Base-by-base conservation (phyloP, 2,113 vertebrate species). In the Coracopsis vasa region DNA sequence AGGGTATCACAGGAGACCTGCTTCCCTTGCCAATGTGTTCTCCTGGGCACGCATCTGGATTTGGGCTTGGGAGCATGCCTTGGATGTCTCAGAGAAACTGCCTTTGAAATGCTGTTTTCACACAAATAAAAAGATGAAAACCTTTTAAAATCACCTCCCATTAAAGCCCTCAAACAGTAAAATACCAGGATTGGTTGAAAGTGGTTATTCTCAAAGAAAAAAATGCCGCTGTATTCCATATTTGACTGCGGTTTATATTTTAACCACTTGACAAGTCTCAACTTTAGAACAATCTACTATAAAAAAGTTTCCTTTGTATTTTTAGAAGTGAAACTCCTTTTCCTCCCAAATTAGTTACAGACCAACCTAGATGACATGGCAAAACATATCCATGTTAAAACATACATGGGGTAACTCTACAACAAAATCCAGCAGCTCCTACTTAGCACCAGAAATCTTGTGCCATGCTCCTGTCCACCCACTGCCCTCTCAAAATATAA, bases 1-100 rank as follows among this genome's bases (percentile, higher is more conserved):
- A 56, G 51, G 47, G 27, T 45, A 24, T 3, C 1, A 1, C 19
- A 21, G 27, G 37, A 73, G 50, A 45, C 15, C 25, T 50, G 14
- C 25, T 20, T 58, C 23, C 23, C 39, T 61, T 3, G n/a, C 0
- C 39, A 3, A 1, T 0, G 19, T 28, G 44, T n/a, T 27, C 33
- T 29, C 78, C 61, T 23, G 23, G 41, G 48, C 41, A 47, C 0
- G 4, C 58, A 33, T 21, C 45, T 39, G 82, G 8, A n/a, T 41
- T 12, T 39, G 75, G 42, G n/a, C 35, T 81, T 64, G 10, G 17
- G 37, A 91, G 21, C 1, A 0, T 0, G 7, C 66, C 15, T 53
- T 54, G 35, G 53, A 31, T 16, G 8, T 33, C 35, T 44, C 14
- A 2, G 17, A 88, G 29, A 62, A 80, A 50, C 28, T 64, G 47